Conservation (phyloP, 2,797 vertebrate species). For the Lates japonicus region DNA sequence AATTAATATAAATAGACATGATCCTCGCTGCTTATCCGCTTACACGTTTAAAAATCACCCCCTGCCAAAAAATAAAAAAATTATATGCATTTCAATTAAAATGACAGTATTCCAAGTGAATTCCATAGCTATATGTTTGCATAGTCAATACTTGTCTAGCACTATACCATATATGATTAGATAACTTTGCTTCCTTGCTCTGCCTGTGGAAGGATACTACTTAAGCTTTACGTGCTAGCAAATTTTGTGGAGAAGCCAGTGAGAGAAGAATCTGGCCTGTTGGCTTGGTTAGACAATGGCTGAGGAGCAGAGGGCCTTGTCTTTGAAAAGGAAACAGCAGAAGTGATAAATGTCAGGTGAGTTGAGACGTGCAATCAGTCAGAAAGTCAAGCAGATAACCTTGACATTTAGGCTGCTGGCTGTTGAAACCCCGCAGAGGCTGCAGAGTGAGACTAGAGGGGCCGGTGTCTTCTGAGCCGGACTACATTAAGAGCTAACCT, state of each 20-base stretch:
- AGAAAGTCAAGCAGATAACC: constrained; percentile 89
- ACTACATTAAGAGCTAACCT: constrained; percentile 91
- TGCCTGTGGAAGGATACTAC: constrained; percentile 1
- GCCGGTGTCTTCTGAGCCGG: constrained; percentile 78
- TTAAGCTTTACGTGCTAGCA: constrained; percentile 1
- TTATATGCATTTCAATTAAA: constrained; percentile 74
- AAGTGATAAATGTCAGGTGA: constrained; percentile 90
- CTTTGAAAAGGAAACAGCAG: constrained; percentile 80
- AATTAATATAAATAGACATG: constrained; percentile 86
- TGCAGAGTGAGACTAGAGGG: constrained; percentile 48
- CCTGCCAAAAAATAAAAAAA: constrained; percentile 49
- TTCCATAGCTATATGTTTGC: constrained; percentile 67
- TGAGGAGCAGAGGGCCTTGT: constrained; percentile 78
- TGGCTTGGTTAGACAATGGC: constrained; percentile 55
- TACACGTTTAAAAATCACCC: constrained; percentile 67
- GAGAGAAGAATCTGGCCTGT: constrained; percentile 1
- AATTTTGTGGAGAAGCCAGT: background rate
- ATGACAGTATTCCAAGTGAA: constrained; percentile 67
- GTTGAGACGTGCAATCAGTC: constrained; percentile 75
- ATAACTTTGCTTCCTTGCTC: background rate
- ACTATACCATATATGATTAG: constrained; percentile 14
- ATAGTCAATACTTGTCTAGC: constrained; percentile 41
- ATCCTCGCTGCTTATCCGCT: constrained; percentile 73
- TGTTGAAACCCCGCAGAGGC: constrained; percentile 77
- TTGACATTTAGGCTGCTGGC: constrained; percentile 90